phyloP scores from a whole-genome alignment of 2,888 invertebrate species.

The Epinotia ramella region DNA sequence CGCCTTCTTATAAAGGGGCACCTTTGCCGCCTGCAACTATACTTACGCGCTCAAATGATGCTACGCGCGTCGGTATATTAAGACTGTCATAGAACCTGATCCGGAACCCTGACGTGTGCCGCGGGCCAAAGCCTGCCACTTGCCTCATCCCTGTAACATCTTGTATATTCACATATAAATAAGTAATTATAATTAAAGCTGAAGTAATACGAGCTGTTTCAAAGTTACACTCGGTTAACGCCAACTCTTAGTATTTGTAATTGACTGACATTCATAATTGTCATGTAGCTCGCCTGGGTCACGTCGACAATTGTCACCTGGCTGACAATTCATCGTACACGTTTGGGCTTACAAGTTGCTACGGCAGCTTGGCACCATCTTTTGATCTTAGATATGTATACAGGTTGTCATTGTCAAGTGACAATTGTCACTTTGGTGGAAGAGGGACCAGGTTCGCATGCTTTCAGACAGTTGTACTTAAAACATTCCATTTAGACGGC shows the following conservation, averaged over 20 bases:
- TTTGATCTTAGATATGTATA: not conserved
- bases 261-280: conserved; percentile 78
- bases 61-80: not conserved
- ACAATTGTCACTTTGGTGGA: not conserved
- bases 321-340: not conserved
- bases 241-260: conserved; percentile 66
- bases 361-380: not conserved
- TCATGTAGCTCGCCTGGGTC: conserved; percentile 59
- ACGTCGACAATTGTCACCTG: not conserved
- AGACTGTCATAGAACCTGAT: not conserved
- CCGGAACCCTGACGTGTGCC: not conserved
- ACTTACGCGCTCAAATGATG: not conserved
- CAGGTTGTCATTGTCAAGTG: not conserved
- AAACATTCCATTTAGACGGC: conserved; percentile 76
- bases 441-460: conserved; percentile 46
- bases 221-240: conserved; percentile 71
- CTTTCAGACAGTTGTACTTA: conserved; percentile 83
- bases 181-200: conserved; percentile 64
- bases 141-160: conserved; percentile 75
- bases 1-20: not conserved
- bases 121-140: conserved; percentile 66
- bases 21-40: too few species aligned
- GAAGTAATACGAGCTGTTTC: conserved; percentile 64
- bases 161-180: conserved; percentile 76
- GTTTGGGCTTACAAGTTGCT: not conserved